Percentiles rank a stretch among this genome's conserved stretches.
These are phyloP conservation scores for Tapirus terrestris DNA, from an alignment of 2,113 vertebrate species.

Conservation along the genomic window DNA sequence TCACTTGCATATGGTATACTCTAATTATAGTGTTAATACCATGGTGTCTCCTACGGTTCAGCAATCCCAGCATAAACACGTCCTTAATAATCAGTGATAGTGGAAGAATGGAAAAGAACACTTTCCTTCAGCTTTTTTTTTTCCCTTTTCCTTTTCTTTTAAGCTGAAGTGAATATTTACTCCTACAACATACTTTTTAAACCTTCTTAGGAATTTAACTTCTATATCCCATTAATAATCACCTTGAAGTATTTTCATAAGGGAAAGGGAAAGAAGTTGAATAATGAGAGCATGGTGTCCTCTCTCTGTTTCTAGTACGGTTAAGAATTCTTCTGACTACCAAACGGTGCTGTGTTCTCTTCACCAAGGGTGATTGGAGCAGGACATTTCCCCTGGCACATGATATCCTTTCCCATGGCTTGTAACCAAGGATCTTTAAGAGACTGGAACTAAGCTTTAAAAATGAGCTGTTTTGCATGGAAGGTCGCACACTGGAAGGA, in stretches of 20 bases:
- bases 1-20: not conserved
- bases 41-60: not conserved
- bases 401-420: constrained; percentile 78
- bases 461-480: constrained; percentile 76
- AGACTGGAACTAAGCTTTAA: constrained; percentile 61
- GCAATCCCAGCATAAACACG: not conserved
- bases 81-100: not conserved
- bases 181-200: not conserved
- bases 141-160: not conserved
- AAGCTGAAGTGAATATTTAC: not conserved
- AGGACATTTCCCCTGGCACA: constrained; percentile 49
- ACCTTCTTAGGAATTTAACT: not conserved
- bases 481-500: not conserved
- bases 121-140: not conserved
- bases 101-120: not conserved
- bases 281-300: not conserved
- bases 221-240: not conserved
- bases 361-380: constrained; percentile 5
- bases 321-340: constrained; percentile 34
- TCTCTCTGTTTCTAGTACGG: not conserved
- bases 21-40: not conserved
- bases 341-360: not conserved
- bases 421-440: constrained; percentile 71
- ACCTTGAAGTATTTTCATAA: constrained; percentile 46
- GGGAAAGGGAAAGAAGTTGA: not conserved